Evolutionary conservation across 2,888 invertebrate genomes (phyloP).

Genomic region (Zootermopsis nevadensis): DNA sequence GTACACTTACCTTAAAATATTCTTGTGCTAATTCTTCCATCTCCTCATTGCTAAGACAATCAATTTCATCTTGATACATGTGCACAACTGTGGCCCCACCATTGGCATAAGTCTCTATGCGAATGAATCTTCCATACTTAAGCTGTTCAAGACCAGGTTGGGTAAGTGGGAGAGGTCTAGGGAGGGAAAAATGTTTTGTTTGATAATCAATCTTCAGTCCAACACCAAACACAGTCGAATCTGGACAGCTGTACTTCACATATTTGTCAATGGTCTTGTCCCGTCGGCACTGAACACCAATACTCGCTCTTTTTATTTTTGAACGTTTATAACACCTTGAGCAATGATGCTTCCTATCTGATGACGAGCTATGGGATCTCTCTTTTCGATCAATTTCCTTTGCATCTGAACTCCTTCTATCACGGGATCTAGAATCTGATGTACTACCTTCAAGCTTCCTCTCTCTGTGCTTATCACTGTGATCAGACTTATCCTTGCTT

Average conservation of each 20-base stretch:
- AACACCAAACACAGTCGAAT: conserved; percentile 26
- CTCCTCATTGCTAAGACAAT: conserved; percentile 75
- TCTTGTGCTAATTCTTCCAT: conserved; percentile 85
- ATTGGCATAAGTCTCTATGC: conserved; percentile 92
- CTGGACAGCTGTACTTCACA: conserved; percentile 50
- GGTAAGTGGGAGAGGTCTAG: conserved; percentile 55
- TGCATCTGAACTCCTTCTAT: conserved; percentile 27
- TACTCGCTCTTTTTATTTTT: conserved; percentile 76
- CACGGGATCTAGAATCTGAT: conserved; percentile 8
- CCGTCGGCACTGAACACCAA: conserved; percentile 78
- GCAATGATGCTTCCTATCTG: conserved; percentile 62
- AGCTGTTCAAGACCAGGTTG: conserved; percentile 62
- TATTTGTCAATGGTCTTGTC: conserved; percentile 61
- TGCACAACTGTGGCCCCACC: conserved; percentile 94
- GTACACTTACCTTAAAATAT: conserved; percentile 78
- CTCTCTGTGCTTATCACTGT: conserved; percentile 32
- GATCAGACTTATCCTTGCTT: conserved; percentile 40
- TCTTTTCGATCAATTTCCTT: conserved; percentile 40
- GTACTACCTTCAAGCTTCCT: not conserved
- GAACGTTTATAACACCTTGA: conserved; percentile 77
- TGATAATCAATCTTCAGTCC: conserved; percentile 50
- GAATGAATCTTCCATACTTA: conserved; percentile 80
- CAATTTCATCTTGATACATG: conserved; percentile 91
- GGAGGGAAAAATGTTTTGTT: conserved; percentile 53
- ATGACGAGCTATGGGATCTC: conserved; percentile 47